phyloP scores from a whole-genome alignment of 1,140 invertebrate species.

The Linepithema humile region DNA sequence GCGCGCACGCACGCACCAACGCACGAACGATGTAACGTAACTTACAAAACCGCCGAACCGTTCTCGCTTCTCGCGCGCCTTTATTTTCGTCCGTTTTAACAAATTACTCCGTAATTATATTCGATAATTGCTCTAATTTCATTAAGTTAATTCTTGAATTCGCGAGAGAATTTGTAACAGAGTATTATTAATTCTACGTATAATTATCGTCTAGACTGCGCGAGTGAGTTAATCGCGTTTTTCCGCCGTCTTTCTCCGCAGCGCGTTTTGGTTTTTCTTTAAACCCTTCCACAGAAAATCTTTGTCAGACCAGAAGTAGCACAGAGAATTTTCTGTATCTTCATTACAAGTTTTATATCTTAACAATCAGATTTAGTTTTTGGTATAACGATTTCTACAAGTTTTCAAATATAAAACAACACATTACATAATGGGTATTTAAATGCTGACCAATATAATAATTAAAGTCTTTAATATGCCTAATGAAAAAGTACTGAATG shows the following conservation, averaged over 20 bases:
- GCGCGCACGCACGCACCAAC: constrained; percentile 10
- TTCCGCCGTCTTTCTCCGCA: not conserved
- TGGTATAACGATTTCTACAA: not conserved
- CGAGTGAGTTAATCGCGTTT: not conserved
- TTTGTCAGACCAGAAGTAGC: not conserved
- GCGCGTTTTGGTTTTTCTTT: not conserved
- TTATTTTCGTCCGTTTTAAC: not conserved
- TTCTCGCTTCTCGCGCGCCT: constrained; percentile 1
- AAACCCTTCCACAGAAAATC: not conserved
- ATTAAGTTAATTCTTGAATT: not conserved
- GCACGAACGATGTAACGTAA: constrained; percentile 39
- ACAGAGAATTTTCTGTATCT: not conserved
- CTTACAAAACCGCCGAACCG: constrained; percentile 14
- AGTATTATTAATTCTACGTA: not conserved
- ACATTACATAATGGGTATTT: not conserved
- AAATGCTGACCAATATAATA: constrained; percentile 4
- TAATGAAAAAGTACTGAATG: not conserved
- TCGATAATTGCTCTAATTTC: not conserved
- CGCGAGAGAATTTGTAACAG: not conserved
- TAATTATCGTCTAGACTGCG: not conserved
- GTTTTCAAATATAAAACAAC: not conserved
- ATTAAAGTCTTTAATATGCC: not conserved
- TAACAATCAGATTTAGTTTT: not conserved
- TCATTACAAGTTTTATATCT: not conserved
- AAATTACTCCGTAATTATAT: constrained; percentile 4